These are phyloP conservation scores for Triops longicaudatus DNA, from an alignment of 1,140 invertebrate genomes.

Conservation along the genomic window DNA sequence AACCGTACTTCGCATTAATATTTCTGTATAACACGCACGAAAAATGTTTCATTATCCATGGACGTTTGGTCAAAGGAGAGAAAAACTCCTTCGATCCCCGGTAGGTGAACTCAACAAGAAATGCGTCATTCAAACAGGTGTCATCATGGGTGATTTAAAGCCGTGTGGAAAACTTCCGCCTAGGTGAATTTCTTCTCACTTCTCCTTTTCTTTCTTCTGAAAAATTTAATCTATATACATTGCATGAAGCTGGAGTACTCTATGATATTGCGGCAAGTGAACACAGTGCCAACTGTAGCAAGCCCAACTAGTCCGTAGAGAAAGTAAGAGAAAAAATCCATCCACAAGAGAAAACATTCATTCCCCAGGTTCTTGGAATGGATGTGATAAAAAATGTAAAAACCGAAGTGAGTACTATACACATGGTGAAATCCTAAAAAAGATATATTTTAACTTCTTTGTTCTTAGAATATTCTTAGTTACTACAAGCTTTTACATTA, in stretches of 20 bases:
- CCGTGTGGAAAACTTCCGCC: not conserved
- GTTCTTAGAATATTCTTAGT: no score
- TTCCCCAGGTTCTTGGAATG: not conserved
- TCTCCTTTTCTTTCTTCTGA: not conserved
- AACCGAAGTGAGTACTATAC: no score
- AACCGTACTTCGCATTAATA: no score
- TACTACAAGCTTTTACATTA: no score
- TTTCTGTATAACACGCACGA: no score
- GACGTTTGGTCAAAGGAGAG: not conserved
- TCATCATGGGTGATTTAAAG: not conserved
- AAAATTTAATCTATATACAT: not conserved
- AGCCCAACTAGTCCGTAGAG: not conserved
- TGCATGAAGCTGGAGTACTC: not conserved
- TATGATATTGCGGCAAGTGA: not conserved
- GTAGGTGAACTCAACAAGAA: not conserved
- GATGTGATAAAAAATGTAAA: no score
- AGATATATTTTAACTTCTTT: no score
- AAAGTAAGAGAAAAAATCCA: not conserved
- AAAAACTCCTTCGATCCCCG: not conserved
- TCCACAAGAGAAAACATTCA: no score
- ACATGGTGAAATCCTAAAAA: no score
- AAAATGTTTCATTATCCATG: not conserved
- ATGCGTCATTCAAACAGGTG: slow-evolving; percentile 4
- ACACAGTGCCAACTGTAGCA: not conserved
- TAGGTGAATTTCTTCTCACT: not conserved